Percentiles rank a stretch among this genome's conserved stretches.
Evolutionary conservation across 2,113 vertebrate genomes (phyloP).

Genomic region (Myanophis thanlyinensis): DNA sequence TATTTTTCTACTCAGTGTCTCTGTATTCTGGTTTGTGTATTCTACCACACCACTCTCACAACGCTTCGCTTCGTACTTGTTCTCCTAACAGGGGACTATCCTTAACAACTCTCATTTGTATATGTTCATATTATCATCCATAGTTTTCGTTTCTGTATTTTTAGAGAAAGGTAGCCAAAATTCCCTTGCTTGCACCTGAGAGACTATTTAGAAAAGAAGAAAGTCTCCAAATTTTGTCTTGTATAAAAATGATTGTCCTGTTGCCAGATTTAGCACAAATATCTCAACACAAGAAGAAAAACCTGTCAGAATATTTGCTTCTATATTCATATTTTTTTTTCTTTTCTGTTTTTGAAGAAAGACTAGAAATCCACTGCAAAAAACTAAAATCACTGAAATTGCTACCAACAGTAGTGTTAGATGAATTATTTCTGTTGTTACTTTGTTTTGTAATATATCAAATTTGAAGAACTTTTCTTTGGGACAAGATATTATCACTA

Average conservation of each 20-base stretch:
- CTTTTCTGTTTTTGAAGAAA: not conserved
- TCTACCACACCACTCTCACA: too few species aligned
- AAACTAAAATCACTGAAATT: not conserved
- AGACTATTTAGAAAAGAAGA: conserved; percentile 8
- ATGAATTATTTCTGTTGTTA: not conserved
- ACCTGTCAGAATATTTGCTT: not conserved
- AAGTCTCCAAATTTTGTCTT: not conserved
- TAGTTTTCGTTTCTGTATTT: not conserved
- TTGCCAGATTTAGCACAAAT: conserved; percentile 1
- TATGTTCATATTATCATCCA: conserved; percentile 22
- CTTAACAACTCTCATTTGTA: too few species aligned
- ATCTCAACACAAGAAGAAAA: not conserved
- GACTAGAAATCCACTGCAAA: not conserved
- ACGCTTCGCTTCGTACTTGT: too few species aligned
- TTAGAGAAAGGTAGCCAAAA: not conserved
- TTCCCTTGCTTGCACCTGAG: not conserved
- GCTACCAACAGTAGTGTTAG: not conserved
- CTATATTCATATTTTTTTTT: not conserved
- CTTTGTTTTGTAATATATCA: too few species aligned
- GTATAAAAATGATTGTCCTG: conserved; percentile 4
- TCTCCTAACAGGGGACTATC: too few species aligned
- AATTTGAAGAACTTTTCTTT: not conserved
- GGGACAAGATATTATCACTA: not conserved
- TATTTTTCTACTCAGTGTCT: too few species aligned
- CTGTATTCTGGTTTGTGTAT: too few species aligned